These are phyloP conservation scores for Ceraclea dissimilis DNA, from an alignment of 2,888 invertebrate species.

Conservation along the genomic window DNA sequence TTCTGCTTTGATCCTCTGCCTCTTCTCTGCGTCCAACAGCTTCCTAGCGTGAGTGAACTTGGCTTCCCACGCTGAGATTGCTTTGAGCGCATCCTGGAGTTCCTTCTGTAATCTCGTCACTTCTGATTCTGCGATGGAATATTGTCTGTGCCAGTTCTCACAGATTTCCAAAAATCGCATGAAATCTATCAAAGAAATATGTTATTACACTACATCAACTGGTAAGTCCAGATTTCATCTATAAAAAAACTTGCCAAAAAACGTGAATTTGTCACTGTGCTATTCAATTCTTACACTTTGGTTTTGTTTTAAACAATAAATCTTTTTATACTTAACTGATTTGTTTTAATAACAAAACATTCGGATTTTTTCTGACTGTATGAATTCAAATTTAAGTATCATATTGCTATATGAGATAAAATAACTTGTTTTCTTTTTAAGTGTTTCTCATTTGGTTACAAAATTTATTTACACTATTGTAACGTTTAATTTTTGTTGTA, in stretches of 20 bases:
- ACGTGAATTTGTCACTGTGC: no score
- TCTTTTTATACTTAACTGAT: no score
- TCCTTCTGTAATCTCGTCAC: conserved; percentile 63
- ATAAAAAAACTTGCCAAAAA: not conserved
- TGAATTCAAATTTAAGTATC: no score
- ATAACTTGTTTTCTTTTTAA: no score
- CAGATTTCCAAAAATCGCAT: conserved; percentile 64
- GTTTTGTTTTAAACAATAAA: not conserved
- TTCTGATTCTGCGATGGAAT: conserved; percentile 63
- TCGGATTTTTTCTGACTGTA: no score
- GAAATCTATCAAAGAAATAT: conserved; percentile 51
- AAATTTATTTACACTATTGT: no score
- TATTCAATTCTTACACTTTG: not conserved
- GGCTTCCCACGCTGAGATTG: conserved; percentile 67
- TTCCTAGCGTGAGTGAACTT: conserved; percentile 76
- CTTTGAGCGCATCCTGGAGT: conserved; percentile 61
- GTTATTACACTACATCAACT: not conserved
- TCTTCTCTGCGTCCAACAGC: conserved; percentile 72
- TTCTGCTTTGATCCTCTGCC: conserved; percentile 59
- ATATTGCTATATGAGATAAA: no score
- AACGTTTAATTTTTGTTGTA: no score
- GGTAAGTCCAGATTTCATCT: not conserved
- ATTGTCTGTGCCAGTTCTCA: conserved; percentile 63
- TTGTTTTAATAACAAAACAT: no score
- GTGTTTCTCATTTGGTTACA: no score